phyloP scores from a whole-genome alignment of 1,140 invertebrate genomes.

The Potamilus streckersoni region DNA sequence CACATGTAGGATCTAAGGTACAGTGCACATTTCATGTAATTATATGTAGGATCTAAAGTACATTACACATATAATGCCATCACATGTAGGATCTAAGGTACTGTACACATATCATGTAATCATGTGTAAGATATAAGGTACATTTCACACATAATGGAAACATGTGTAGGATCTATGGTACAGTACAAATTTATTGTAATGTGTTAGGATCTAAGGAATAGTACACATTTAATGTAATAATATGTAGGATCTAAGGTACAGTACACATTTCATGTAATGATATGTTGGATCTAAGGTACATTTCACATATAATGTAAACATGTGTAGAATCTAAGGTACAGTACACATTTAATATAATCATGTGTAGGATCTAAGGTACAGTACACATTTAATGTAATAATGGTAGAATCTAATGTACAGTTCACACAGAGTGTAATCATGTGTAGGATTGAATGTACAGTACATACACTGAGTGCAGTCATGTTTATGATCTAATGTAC shows the following conservation, averaged over 20 bases:
- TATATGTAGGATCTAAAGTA: too few species aligned
- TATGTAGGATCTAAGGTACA: slow-evolving; percentile 69
- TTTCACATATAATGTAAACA: not conserved
- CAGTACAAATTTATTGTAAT: not conserved
- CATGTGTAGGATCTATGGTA: slow-evolving; percentile 68
- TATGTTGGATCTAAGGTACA: not conserved
- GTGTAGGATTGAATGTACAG: not conserved
- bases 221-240: slow-evolving; percentile 67
- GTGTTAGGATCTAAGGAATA: too few species aligned
- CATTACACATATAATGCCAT: not conserved
- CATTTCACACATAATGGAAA: not conserved
- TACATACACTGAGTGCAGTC: not conserved
- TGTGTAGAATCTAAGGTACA: not conserved
- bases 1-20: too few species aligned
- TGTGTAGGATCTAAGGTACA: not conserved
- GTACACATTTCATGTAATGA: too few species aligned
- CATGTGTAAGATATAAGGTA: slow-evolving; percentile 69
- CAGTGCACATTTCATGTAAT: too few species aligned
- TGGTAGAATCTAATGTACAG: not conserved
- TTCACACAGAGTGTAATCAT: not conserved
- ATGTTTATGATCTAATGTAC: too few species aligned
- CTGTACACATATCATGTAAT: too few species aligned
- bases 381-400: not conserved
- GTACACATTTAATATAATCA: not conserved
- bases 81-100: too few species aligned